Percentiles rank a stretch among this genome's conserved stretches.
phyloP scores from a whole-genome alignment of 2,888 invertebrate species.

The Hyposoter dolosus region DNA sequence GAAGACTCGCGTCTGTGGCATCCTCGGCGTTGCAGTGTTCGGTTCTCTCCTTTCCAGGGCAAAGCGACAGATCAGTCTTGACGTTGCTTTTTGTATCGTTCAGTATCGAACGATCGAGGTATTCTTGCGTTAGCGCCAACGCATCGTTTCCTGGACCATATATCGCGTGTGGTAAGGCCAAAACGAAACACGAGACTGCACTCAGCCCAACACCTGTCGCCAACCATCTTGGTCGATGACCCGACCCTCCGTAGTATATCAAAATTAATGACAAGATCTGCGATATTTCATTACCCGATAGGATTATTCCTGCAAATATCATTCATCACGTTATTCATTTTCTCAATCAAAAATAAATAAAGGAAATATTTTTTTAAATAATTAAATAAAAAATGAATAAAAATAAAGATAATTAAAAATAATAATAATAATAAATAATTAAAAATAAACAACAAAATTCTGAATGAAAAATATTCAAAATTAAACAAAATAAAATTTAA shows the following conservation, averaged over 20 bases:
- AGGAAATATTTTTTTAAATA: background rate
- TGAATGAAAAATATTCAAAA: too few species aligned
- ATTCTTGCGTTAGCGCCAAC: conserved; percentile 85
- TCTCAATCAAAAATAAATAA: background rate
- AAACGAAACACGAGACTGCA: conserved; percentile 87
- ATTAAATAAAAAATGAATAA: background rate
- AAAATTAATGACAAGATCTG: conserved; percentile 88
- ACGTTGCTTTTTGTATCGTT: conserved; percentile 69
- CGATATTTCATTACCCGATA: conserved; percentile 90
- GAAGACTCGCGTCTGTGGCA: conserved; percentile 83
- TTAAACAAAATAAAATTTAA: too few species aligned
- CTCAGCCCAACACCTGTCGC: conserved; percentile 88
- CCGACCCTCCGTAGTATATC: conserved; percentile 88
- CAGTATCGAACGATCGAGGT: conserved; percentile 79
- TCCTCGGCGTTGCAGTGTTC: conserved; percentile 84
- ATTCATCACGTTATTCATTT: background rate
- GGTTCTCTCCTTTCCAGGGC: conserved; percentile 76
- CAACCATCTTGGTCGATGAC: conserved; percentile 89
- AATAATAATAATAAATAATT: background rate
- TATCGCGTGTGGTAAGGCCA: conserved; percentile 87
- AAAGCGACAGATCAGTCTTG: conserved; percentile 76
- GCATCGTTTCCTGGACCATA: conserved; percentile 87
- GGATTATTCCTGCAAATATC: conserved; percentile 86
- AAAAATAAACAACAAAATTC: background rate
- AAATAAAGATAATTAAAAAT: background rate